Conservation (phyloP, 2,888 invertebrate species). For the Apomyelois bistriatella region DNA sequence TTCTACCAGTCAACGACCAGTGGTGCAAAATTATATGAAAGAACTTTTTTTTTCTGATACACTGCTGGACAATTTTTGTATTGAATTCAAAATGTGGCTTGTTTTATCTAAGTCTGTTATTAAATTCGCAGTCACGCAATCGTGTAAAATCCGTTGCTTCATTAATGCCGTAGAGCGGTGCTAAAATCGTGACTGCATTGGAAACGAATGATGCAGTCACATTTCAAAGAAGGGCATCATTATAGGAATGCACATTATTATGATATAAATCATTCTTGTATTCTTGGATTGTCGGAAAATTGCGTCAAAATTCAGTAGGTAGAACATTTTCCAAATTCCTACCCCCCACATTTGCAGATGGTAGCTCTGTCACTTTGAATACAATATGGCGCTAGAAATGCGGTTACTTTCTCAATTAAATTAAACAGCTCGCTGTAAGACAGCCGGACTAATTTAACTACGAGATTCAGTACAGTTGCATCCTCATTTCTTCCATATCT, state of each 20-base stretch:
- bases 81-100: no score
- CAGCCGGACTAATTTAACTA: background rate
- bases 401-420: background rate
- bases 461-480: no score
- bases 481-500: no score
- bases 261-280: background rate
- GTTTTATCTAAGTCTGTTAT: no score
- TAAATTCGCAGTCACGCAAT: constrained; percentile 10
- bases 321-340: no score
- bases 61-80: no score
- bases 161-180: background rate
- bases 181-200: constrained; percentile 17
- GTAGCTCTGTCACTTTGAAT: background rate
- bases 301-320: no score
- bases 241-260: background rate
- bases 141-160: constrained; percentile 15
- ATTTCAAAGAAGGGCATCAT: background rate
- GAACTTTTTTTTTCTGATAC: no score
- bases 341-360: no score
- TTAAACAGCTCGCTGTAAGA: background rate
- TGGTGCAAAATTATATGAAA: no score
- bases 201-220: constrained; percentile 9
- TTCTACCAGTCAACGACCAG: no score
- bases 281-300: no score
- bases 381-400: background rate